Conservation (phyloP, 2,113 vertebrate species). For the Pelecanoides urinatrix region DNA sequence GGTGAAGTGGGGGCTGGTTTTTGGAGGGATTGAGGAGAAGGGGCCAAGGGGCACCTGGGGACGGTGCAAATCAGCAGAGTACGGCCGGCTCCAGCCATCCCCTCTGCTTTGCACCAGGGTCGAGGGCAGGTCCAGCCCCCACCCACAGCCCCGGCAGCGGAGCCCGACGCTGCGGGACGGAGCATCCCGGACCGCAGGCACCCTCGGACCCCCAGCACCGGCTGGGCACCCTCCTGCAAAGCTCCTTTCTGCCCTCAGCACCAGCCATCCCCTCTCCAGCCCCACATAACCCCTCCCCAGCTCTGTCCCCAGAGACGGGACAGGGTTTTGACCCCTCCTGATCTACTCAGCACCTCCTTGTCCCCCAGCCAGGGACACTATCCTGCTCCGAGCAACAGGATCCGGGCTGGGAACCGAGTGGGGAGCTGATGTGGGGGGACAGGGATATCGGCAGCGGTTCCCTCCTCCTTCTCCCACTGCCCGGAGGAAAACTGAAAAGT, state of each 20-base stretch:
- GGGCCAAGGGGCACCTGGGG: not conserved
- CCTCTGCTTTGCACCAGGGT: not conserved
- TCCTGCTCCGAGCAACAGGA: not conserved
- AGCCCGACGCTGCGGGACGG: fast-evolving
- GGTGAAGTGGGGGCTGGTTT: not conserved
- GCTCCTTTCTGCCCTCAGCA: not conserved
- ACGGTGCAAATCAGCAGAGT: not conserved
- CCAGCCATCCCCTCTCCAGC: not conserved
- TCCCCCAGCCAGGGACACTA: not conserved
- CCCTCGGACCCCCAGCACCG: not conserved
- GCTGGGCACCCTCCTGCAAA: not conserved
- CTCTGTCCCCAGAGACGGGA: not conserved
- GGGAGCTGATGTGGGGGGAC: not conserved
- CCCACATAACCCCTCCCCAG: not conserved
- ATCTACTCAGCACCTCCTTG: not conserved
- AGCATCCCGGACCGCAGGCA: not conserved
- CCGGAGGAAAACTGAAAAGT: not conserved
- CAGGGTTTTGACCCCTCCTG: not conserved
- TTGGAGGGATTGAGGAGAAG: not conserved
- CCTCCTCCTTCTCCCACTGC: not conserved
- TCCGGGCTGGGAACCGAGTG: not conserved
- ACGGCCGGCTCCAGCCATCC: not conserved
- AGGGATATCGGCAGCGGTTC: not conserved
- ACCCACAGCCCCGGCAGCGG: not conserved
- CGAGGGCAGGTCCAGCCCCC: not conserved